These are phyloP conservation scores for Zaprionus lineosus DNA, from an alignment of 2,888 invertebrate species.

Conservation along the genomic window DNA sequence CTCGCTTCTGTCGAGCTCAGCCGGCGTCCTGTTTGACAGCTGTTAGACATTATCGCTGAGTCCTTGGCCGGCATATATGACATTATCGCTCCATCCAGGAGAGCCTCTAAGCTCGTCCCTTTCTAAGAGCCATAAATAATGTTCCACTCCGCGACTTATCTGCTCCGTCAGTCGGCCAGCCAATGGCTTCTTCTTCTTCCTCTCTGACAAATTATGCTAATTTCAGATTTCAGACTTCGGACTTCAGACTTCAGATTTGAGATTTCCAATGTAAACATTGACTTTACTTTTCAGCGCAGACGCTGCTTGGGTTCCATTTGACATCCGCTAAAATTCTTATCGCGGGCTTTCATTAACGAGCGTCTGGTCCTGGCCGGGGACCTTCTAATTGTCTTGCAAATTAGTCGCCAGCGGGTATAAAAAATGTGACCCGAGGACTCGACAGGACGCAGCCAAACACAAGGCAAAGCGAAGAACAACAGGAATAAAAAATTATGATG, in stretches of 20 bases:
- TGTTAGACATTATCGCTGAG: slow-evolving; percentile 54
- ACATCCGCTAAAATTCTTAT: slow-evolving; percentile 75
- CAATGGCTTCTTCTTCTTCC: slow-evolving; percentile 25
- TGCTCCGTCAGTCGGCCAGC: slow-evolving; percentile 42
- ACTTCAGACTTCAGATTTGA: too few relatives aligned
- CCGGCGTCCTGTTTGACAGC: slow-evolving; percentile 80
- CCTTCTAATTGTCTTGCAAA: slow-evolving; percentile 81
- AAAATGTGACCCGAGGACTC: slow-evolving; percentile 46
- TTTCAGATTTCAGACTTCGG: too few relatives aligned
- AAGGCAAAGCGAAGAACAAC: too few relatives aligned
- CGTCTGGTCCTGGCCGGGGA: slow-evolving; percentile 63
- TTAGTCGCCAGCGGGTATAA: slow-evolving; percentile 55
- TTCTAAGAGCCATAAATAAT: slow-evolving; percentile 63
- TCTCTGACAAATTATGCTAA: slow-evolving; percentile 80
- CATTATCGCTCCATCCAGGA: slow-evolving; percentile 49
- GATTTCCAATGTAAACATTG: slow-evolving; percentile 82
- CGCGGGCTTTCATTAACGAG: slow-evolving; percentile 79
- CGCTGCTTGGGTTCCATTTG: slow-evolving; percentile 42
- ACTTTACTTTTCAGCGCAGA: slow-evolving; percentile 77
- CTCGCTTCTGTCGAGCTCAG: slow-evolving; percentile 35
- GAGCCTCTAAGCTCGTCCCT: neutral
- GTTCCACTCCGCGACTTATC: slow-evolving; percentile 64
- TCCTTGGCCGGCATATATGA: slow-evolving; percentile 55
- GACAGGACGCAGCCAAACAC: too few relatives aligned
- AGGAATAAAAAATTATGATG: slow-evolving; percentile 4